These are phyloP conservation scores for Mechanitis mazaeus DNA, from an alignment of 2,888 invertebrate species.

Conservation along the genomic window DNA sequence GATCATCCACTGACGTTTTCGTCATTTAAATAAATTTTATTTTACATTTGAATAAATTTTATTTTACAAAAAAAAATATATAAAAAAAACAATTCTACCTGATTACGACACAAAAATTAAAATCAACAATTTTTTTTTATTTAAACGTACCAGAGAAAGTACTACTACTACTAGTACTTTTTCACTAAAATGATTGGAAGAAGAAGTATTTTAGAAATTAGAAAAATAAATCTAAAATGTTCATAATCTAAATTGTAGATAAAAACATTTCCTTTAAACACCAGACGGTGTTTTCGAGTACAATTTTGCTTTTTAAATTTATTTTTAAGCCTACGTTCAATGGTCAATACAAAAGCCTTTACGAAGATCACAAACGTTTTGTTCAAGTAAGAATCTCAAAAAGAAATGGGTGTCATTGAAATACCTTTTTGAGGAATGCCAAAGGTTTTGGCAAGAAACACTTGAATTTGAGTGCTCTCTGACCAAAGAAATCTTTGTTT, in stretches of 20 bases:
- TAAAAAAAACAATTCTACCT: too few species aligned
- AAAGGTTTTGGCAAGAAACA: conserved; percentile 21
- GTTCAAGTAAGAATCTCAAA: conserved; percentile 19
- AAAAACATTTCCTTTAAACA: background rate
- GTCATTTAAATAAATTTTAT: too few species aligned
- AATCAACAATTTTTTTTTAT: too few species aligned
- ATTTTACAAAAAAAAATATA: too few species aligned
- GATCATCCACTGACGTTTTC: too few species aligned
- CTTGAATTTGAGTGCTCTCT: conserved; percentile 25
- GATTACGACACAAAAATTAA: too few species aligned
- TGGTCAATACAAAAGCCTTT: conserved; percentile 6
- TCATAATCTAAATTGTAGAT: background rate
- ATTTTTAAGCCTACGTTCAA: conserved; percentile 2
- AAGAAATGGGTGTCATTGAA: conserved; percentile 21
- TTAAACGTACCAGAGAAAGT: too few species aligned
- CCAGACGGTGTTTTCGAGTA: background rate
- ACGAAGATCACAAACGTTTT: conserved; percentile 19
- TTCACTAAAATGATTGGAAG: too few species aligned
- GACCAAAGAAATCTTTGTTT: conserved; percentile 23
- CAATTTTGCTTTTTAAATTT: background rate
- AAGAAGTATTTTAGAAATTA: background rate
- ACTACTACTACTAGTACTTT: too few species aligned
- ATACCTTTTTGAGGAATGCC: conserved; percentile 20
- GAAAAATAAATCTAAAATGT: background rate
- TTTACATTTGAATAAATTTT: too few species aligned